A percentile compares a stretch with the other conserved stretches of the same genome.
Evolutionary conservation across 2,113 vertebrate genomes (phyloP).

Genomic region (Coreoperca whiteheadi): DNA sequence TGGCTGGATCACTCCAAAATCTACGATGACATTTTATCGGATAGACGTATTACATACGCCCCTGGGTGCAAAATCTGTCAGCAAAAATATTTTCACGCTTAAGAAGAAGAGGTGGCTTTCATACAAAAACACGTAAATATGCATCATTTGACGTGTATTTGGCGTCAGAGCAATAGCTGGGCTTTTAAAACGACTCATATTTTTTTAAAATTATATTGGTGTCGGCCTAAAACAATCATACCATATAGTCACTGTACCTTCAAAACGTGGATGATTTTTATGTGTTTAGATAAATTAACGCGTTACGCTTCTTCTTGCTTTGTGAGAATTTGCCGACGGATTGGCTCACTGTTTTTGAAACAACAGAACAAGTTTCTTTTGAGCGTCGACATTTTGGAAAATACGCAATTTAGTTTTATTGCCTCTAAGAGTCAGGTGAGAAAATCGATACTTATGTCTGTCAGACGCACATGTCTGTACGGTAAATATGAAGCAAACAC

Average conservation of each 20-base stretch:
- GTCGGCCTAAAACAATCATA: no score
- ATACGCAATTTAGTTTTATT: neutral
- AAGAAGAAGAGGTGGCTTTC: neutral
- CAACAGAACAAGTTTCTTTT: neutral
- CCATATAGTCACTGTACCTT: neutral
- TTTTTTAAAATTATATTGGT: neutral
- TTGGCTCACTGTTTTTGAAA: neutral
- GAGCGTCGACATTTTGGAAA: neutral
- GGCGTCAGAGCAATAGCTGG: neutral
- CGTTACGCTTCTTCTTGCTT: neutral
- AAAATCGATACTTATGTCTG: neutral
- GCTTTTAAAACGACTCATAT: neutral
- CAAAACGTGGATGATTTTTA: constrained; percentile 2
- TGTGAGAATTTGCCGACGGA: neutral
- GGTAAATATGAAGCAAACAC: neutral
- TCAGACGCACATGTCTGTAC: no score
- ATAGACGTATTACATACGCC: neutral
- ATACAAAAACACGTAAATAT: constrained; percentile 7
- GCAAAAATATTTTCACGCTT: constrained; percentile 11
- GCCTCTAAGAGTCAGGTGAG: neutral
- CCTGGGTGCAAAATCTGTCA: constrained; percentile 7
- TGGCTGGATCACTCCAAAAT: neutral
- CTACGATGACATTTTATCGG: constrained; percentile 16
- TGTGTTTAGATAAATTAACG: neutral
- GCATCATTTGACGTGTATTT: constrained; percentile 5